These are phyloP conservation scores for Scomber scombrus DNA, from an alignment of 2,113 vertebrate genomes.

Conservation along the genomic window DNA sequence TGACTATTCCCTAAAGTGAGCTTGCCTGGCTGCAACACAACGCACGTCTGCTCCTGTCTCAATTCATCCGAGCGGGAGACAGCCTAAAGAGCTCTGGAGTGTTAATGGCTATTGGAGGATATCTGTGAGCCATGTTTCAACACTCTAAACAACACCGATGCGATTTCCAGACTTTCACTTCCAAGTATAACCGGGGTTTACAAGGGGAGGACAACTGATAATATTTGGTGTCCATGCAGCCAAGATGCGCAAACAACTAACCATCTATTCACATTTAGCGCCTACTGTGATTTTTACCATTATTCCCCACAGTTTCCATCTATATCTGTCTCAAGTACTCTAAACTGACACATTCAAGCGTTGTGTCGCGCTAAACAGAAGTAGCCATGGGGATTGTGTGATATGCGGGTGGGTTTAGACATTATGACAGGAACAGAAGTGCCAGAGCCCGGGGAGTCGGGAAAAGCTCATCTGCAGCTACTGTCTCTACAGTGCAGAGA, in stretches of 20 bases:
- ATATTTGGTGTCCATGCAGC: background rate
- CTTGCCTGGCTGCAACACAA: conserved; percentile 53
- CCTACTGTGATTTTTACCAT: conserved; percentile 22
- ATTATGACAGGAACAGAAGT: conserved; percentile 67
- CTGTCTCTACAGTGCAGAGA: conserved; percentile 44
- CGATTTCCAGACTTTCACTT: background rate
- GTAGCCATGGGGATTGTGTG: conserved; percentile 14
- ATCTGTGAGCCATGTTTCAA: conserved; percentile 19
- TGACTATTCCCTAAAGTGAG: conserved; percentile 72
- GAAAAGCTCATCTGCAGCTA: conserved; percentile 38
- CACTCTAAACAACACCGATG: conserved; percentile 16
- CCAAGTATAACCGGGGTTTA: background rate
- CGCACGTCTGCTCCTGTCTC: conserved; percentile 60
- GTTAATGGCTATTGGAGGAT: conserved; percentile 19
- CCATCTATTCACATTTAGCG: background rate
- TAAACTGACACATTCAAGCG: conserved; percentile 5
- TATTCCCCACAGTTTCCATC: background rate
- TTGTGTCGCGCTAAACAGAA: conserved; percentile 27
- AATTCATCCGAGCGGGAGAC: conserved; percentile 53
- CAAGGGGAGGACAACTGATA: background rate
- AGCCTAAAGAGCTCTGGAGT: conserved; percentile 49
- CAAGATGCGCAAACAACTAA: conserved; percentile 35
- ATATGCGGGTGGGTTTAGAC: conserved; percentile 48
- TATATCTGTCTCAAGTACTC: conserved; percentile 12
- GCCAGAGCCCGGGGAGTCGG: conserved; percentile 38